Evolutionary conservation across 2,797 vertebrate species (phyloP), one percentile per base, ranked within the genome.

Genomic region (Sebastes dallii): DNA sequence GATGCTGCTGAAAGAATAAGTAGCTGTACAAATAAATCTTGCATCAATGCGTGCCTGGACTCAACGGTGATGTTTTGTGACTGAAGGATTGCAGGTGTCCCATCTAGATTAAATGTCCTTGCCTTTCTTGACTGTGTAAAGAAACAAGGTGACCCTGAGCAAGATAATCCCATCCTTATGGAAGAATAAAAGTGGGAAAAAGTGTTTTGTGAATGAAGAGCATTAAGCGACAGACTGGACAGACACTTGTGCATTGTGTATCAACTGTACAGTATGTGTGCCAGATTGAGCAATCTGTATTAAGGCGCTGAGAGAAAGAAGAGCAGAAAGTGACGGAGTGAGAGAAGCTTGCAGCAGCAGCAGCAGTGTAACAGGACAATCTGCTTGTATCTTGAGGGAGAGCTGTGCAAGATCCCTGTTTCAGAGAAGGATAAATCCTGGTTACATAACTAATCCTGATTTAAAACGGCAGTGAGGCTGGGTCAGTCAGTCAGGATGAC

Each of bases 391-490:
- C 84, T 85, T 83, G 72, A 84, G 64, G 62, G 64, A 80, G 86
- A 76, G 76, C 86, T 71, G 81, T 24, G 76, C 56, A 68, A 77
- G 56, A 85, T 88, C 78, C 70, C 14, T 20, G 82, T 89, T 84
- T 74, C 83, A 88, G 79, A 84, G 77, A 32, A 25, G 69, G 88
- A 88, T 89, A 84, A 91, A 88, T 82, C 81, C 77, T 25, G 75
- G 78, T 94, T 91, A 89, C 73, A 74, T 87, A 93, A 93, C 84
- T 91, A 94, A 95, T 95, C 92, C 89, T 68, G 83, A 76, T 89
- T 88, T 83, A 85, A 91, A 83, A 61, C 14, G 25, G 66, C 88
- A 79, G 70, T 18, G 74, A 86, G 14, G 78, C 71, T 39, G 50
- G 86, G 77, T 71, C 78, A 73, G 82, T 75, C 72, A 75, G 85